Percentiles rank a stretch among this genome's conserved stretches.
phyloP scores from a whole-genome alignment of 2,797 vertebrate genomes.

The Apodemus agrarius region DNA sequence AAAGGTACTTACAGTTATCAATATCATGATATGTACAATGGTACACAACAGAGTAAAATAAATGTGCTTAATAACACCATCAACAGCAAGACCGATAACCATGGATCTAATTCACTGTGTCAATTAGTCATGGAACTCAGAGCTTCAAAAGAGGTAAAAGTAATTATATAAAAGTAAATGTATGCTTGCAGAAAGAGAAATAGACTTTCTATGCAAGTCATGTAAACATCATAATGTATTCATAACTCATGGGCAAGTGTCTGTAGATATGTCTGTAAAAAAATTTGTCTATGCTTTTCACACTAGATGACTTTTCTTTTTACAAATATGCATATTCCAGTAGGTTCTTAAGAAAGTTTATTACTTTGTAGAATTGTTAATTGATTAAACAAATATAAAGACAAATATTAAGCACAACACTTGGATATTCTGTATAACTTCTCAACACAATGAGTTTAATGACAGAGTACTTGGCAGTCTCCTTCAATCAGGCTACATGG shows the following conservation, averaged over 20 bases:
- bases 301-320: neutral
- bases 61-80: neutral
- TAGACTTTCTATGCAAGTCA: neutral
- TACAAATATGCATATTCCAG: neutral
- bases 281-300: neutral
- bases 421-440: neutral
- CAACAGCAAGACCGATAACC: accelerated
- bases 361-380: neutral
- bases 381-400: neutral
- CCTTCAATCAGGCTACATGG: neutral
- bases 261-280: neutral
- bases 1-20: neutral
- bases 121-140: neutral
- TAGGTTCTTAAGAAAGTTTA: neutral
- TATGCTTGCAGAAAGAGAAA: neutral
- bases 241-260: neutral
- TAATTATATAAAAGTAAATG: neutral
- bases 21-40: neutral
- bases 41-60: neutral
- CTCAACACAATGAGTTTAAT: neutral
- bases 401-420: neutral
- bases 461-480: neutral
- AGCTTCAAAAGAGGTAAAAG: neutral
- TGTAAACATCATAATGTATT: neutral
- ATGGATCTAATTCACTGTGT: accelerated